These are phyloP conservation scores for Chrysolina haemoptera DNA, from an alignment of 2,888 invertebrate species.

Conservation along the genomic window DNA sequence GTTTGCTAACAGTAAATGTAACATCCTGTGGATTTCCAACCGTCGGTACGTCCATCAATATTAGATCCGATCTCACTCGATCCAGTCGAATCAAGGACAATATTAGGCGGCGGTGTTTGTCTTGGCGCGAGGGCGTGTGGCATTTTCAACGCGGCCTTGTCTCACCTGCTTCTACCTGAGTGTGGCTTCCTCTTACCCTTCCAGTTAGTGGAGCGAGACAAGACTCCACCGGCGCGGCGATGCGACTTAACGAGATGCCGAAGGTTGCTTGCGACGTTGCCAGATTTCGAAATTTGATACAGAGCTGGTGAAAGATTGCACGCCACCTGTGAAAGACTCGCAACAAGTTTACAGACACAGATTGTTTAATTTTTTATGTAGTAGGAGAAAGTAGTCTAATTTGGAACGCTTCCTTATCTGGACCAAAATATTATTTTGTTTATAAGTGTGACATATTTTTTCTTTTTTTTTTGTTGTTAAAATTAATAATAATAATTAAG, in stretches of 20 bases:
- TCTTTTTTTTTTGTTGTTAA: too few species aligned
- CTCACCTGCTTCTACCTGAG: conserved; percentile 53
- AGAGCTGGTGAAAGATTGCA: neutral
- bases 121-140: conserved; percentile 65
- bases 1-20: too few species aligned
- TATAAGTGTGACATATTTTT: too few species aligned
- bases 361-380: too few species aligned
- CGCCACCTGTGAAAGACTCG: neutral
- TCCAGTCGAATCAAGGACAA: conserved; percentile 1
- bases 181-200: conserved; percentile 44
- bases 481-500: too few species aligned
- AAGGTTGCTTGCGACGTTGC: conserved; percentile 28
- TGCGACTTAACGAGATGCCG: conserved; percentile 64
- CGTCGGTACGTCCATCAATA: neutral
- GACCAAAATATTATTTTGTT: too few species aligned
- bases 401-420: too few species aligned
- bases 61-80: neutral
- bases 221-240: conserved; percentile 48
- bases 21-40: neutral
- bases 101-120: conserved; percentile 55
- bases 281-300: neutral
- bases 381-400: too few species aligned
- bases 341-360: too few species aligned
- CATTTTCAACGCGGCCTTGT: conserved; percentile 63
- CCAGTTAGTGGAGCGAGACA: conserved; percentile 10